These are phyloP conservation scores for Smithornis capensis DNA, from an alignment of 2,113 vertebrate genomes.

Conservation along the genomic window DNA sequence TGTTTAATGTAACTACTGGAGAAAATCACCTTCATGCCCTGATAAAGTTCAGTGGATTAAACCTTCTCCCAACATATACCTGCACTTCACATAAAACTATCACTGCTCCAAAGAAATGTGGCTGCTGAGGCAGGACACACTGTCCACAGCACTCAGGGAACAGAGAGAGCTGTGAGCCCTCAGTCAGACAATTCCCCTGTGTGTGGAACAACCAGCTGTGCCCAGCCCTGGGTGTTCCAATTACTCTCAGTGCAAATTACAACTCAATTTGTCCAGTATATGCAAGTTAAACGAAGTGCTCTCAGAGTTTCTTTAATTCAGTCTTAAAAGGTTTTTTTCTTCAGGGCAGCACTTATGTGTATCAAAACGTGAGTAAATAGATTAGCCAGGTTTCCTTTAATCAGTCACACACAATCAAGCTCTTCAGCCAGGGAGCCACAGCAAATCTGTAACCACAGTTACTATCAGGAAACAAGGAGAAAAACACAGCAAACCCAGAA, in stretches of 20 bases:
- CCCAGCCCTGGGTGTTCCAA: fast-evolving
- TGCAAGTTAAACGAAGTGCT: background rate
- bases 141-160: fast-evolving
- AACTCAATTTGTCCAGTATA: fast-evolving
- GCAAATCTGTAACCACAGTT: background rate
- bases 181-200: fast-evolving
- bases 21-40: background rate
- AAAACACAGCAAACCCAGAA: background rate
- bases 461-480: constrained; percentile 15
- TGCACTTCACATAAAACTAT: background rate
- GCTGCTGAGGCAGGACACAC: background rate
- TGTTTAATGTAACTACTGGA: background rate
- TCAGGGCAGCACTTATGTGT: background rate
- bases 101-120: fast-evolving
- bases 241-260: fast-evolving
- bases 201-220: fast-evolving
- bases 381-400: background rate
- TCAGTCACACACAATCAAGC: background rate
- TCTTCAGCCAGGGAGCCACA: background rate
- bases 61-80: background rate
- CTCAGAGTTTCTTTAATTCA: background rate
- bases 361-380: background rate
- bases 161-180: background rate
- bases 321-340: background rate
- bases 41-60: background rate